Conservation (phyloP, 2,888 invertebrate genomes). For the Clostera curtula region DNA sequence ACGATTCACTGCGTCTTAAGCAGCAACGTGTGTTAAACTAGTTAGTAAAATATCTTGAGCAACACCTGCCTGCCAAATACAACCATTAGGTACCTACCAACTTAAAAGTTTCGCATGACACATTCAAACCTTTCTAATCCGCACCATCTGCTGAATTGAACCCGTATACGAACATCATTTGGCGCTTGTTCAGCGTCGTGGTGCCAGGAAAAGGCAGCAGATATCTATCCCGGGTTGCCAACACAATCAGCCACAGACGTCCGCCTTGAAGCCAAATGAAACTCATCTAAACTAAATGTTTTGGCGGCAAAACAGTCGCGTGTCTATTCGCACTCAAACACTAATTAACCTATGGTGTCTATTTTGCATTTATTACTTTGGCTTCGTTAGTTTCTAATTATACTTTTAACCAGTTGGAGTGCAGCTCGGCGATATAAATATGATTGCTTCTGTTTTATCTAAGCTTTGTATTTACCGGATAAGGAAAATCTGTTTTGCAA, state of each 20-base stretch:
- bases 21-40: too few relatives aligned
- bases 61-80: too few relatives aligned
- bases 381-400: background rate
- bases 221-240: slow-evolving; percentile 39
- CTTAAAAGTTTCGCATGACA: slow-evolving; percentile 8
- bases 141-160: slow-evolving; percentile 37
- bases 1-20: too few relatives aligned
- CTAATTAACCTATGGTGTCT: slow-evolving; percentile 14
- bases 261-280: slow-evolving; percentile 46
- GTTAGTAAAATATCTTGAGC: too few relatives aligned
- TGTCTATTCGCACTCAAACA: slow-evolving; percentile 6
- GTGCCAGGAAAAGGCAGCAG: slow-evolving; percentile 47
- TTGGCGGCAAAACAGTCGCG: slow-evolving; percentile 30
- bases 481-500: too few relatives aligned
- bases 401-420: too few relatives aligned
- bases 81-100: too few relatives aligned
- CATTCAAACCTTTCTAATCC: slow-evolving; percentile 23
- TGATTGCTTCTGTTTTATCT: too few relatives aligned
- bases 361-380: slow-evolving; percentile 12
- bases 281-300: slow-evolving; percentile 37
- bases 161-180: slow-evolving; percentile 40
- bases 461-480: too few relatives aligned
- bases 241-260: slow-evolving; percentile 36
- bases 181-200: slow-evolving; percentile 30
- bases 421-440: too few relatives aligned